Percentiles rank a stretch among this genome's conserved stretches.
phyloP scores from a whole-genome alignment of 2,113 vertebrate genomes.

The Pontoporia blainvillei region DNA sequence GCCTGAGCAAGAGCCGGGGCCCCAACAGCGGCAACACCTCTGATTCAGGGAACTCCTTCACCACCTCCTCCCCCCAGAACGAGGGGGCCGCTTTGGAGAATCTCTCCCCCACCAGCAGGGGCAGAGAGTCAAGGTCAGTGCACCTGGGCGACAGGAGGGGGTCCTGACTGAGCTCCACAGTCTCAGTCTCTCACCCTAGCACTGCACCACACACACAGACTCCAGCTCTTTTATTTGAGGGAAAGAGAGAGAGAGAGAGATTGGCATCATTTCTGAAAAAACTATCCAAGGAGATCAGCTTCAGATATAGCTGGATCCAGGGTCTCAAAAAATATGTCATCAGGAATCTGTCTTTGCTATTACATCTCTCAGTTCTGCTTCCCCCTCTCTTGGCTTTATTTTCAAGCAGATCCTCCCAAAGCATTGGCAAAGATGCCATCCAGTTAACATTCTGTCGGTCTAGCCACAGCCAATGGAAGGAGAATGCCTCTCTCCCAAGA shows the following conservation, averaged over 20 bases:
- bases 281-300: not conserved
- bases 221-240: not conserved
- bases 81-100: conserved; percentile 84
- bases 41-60: conserved; percentile 97
- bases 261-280: not conserved
- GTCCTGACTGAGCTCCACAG: too few relatives aligned
- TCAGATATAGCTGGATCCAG: conserved; percentile 6
- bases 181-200: not conserved
- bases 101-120: conserved; percentile 77
- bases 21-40: conserved; percentile 88
- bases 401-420: not conserved
- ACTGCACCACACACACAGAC: not conserved
- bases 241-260: not conserved
- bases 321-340: not conserved
- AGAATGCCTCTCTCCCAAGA: not conserved
- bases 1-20: conserved; percentile 83
- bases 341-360: not conserved
- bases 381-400: not conserved
- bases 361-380: not conserved
- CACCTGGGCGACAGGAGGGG: not conserved
- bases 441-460: not conserved
- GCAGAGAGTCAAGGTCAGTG: conserved; percentile 82
- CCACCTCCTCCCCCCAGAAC: conserved; percentile 92
- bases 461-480: not conserved
- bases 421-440: not conserved